Conservation (phyloP, 2,113 vertebrate genomes). For the Erythrocercus mccallii region DNA sequence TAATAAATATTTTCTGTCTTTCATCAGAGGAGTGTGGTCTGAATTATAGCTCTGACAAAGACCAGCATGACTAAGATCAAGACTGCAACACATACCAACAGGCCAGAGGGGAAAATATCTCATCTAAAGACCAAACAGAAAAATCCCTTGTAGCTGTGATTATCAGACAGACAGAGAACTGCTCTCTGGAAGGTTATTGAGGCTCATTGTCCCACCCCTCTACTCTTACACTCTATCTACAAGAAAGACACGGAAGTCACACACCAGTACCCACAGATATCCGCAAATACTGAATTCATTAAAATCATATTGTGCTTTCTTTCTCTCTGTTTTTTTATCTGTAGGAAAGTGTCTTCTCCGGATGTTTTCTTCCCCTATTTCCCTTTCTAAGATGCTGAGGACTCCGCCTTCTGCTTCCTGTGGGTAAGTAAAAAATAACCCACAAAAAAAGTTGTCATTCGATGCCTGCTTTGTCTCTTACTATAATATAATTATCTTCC, state of each 20-base stretch:
- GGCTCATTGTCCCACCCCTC: not conserved
- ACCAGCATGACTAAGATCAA: conserved; percentile 2
- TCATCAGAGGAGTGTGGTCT: not conserved
- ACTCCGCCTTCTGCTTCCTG: conserved; percentile 50
- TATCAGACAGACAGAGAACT: not conserved
- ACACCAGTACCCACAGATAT: conserved; percentile 45
- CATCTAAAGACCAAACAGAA: not conserved
- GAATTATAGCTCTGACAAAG: conserved; percentile 14
- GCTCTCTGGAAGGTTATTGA: not conserved
- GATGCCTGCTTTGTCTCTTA: conserved; percentile 56
- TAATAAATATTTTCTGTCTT: conserved; percentile 10
- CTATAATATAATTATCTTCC: conserved; percentile 65
- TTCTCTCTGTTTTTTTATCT: conserved; percentile 17
- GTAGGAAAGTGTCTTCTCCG: conserved; percentile 37
- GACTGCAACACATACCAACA: not conserved
- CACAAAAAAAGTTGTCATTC: conserved; percentile 64
- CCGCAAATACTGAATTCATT: conserved; percentile 66
- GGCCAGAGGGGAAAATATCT: not conserved
- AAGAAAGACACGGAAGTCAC: conserved; percentile 50
- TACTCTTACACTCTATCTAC: not conserved
- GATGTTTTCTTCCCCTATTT: conserved; percentile 50
- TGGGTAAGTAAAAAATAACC: conserved; percentile 47
- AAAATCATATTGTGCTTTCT: conserved; percentile 39
- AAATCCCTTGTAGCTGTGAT: not conserved
- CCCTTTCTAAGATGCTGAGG: conserved; percentile 3